Evolutionary conservation across 2,888 invertebrate species (phyloP).

Genomic region (Brachypalpus laphriformis): DNA sequence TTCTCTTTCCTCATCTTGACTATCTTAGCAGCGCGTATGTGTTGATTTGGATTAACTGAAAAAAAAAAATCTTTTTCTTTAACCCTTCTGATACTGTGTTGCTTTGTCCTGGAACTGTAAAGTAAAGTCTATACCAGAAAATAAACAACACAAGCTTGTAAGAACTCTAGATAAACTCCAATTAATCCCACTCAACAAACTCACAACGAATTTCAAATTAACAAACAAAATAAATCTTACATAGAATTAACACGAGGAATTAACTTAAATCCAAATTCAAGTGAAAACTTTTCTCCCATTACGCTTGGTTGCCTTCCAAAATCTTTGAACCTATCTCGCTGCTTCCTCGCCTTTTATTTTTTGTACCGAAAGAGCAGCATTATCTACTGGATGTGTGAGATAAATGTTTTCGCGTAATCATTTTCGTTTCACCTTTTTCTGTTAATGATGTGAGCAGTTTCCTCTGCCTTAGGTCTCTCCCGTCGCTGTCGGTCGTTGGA

Average conservation of each 20-base stretch:
- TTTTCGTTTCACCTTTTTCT: slow-evolving; percentile 70
- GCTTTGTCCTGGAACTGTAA: too few relatives aligned
- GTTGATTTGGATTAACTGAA: too few relatives aligned
- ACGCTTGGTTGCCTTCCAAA: slow-evolving; percentile 54
- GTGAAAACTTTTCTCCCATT: slow-evolving; percentile 57
- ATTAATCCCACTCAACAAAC: slow-evolving; percentile 6
- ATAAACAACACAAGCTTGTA: background rate
- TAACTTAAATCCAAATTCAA: slow-evolving; percentile 69
- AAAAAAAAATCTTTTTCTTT: too few relatives aligned
- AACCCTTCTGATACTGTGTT: too few relatives aligned
- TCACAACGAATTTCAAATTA: slow-evolving; percentile 25
- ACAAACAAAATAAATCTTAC: slow-evolving; percentile 57
- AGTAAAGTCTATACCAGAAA: background rate
- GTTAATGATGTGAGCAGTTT: slow-evolving; percentile 66
- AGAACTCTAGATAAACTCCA: background rate
- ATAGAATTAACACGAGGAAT: slow-evolving; percentile 49
- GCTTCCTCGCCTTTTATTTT: slow-evolving; percentile 26
- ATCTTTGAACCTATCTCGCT: slow-evolving; percentile 30
- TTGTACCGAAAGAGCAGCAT: background rate
- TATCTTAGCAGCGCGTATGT: too few relatives aligned
- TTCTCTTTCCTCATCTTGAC: too few relatives aligned
- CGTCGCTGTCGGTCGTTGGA: background rate
- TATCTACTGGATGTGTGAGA: slow-evolving; percentile 66
- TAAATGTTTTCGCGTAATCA: slow-evolving; percentile 73
- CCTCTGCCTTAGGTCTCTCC: slow-evolving; percentile 3